These are phyloP conservation scores for Heteromormyrus szaboi DNA, from an alignment of 2,797 vertebrate species.

Conservation along the genomic window DNA sequence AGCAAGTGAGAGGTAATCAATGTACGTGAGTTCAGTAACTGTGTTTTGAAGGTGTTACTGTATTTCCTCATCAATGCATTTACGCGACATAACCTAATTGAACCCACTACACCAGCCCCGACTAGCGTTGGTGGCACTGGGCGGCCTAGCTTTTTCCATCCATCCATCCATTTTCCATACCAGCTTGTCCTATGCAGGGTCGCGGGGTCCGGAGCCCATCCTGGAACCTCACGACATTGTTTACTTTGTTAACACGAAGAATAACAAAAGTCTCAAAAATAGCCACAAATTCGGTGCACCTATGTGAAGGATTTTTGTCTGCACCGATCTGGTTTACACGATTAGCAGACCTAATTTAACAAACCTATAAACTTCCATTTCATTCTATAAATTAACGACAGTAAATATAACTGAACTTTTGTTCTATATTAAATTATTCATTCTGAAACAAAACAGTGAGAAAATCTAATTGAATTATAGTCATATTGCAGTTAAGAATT, in stretches of 20 bases:
- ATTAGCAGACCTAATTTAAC: background rate
- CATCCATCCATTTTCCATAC: background rate
- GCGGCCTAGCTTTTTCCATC: background rate
- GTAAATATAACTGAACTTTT: background rate
- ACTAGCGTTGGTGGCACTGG: background rate
- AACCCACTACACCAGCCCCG: background rate
- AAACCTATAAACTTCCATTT: background rate
- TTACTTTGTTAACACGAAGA: background rate
- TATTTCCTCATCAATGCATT: background rate
- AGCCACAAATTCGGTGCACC: background rate
- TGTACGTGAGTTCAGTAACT: background rate
- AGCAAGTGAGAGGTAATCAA: background rate
- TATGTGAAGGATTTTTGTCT: background rate
- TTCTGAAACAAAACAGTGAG: background rate
- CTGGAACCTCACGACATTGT: background rate
- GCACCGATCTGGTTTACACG: background rate
- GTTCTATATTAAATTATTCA: background rate
- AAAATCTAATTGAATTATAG: background rate
- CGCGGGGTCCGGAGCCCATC: background rate
- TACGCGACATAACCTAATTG: background rate
- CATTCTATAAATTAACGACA: background rate
- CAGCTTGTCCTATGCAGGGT: background rate
- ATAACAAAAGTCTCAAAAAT: background rate
- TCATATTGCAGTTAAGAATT: background rate
- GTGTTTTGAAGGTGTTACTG: background rate